Conservation (phyloP, 2,113 vertebrate species). For the Dascyllus trimaculatus region DNA sequence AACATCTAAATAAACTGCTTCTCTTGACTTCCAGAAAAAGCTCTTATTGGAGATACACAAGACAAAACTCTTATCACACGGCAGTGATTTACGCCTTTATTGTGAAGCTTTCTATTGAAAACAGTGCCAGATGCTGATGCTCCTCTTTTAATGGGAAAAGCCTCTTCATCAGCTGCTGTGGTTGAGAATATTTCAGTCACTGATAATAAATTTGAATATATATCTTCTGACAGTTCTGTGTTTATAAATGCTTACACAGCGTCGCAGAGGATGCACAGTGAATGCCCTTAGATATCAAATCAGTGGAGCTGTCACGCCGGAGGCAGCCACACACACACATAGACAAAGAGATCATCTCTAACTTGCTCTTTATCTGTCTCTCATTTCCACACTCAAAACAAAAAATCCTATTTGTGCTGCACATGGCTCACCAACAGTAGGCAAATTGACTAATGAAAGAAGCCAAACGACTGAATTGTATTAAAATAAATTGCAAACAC, state of each 20-base stretch:
- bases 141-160: constrained; percentile 6
- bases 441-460: constrained; percentile 54
- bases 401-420: constrained; percentile 32
- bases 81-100: constrained; percentile 19
- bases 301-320: constrained; percentile 35
- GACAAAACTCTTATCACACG: background rate
- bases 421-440: constrained; percentile 9
- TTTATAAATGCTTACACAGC: constrained; percentile 45
- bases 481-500: constrained; percentile 64
- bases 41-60: background rate
- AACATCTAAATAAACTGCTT: background rate
- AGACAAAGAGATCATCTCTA: constrained; percentile 12
- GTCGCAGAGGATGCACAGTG: constrained; percentile 17
- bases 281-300: constrained; percentile 45
- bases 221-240: constrained; percentile 55
- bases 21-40: background rate
- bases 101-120: background rate
- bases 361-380: constrained; percentile 24
- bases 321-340: constrained; percentile 20
- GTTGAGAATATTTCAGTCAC: constrained; percentile 43
- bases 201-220: constrained; percentile 47
- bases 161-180: constrained; percentile 34
- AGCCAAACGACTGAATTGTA: constrained; percentile 41
- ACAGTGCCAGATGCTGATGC: constrained; percentile 10
- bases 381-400: constrained; percentile 17